Evolutionary conservation across 2,888 invertebrate genomes (phyloP).

Genomic region (Pandemis corylana): DNA sequence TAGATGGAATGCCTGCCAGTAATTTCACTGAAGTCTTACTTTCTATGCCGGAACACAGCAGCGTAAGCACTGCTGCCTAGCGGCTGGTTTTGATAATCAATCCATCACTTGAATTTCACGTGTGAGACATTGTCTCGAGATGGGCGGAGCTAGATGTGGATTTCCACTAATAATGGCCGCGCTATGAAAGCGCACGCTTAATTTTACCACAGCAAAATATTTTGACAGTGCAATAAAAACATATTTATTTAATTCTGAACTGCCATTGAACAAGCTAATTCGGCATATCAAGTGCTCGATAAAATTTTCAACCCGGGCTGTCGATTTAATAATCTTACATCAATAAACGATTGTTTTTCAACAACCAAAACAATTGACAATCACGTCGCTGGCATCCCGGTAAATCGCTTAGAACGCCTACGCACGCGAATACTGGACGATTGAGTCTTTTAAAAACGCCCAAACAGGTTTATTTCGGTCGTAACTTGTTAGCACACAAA

Average conservation of each 20-base stretch:
- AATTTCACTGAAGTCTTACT: no score
- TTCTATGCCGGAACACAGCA: no score
- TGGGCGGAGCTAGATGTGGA: no score
- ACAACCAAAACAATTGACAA: constrained; percentile 29
- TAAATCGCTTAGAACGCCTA: constrained; percentile 13
- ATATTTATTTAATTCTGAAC: not conserved
- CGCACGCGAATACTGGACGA: constrained; percentile 3
- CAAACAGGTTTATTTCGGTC: constrained; percentile 11
- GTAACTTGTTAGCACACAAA: constrained; percentile 13
- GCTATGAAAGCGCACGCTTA: no score
- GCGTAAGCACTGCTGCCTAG: no score
- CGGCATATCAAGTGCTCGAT: constrained; percentile 6
- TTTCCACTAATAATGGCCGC: no score
- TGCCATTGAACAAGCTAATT: not conserved
- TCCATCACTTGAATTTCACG: no score
- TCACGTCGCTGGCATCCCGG: constrained; percentile 18
- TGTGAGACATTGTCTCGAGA: no score
- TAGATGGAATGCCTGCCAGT: no score
- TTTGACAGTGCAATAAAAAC: no score
- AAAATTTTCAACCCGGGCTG: constrained; percentile 5
- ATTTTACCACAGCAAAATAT: no score
- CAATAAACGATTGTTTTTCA: constrained; percentile 20
- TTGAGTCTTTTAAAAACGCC: constrained; percentile 11
- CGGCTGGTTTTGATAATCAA: no score
- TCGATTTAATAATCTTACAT: constrained; percentile 11